A percentile compares a stretch with the other conserved stretches of the same genome.
Evolutionary conservation across 2,797 vertebrate species (phyloP).

Genomic region (Pachyuromys duprasi): DNA sequence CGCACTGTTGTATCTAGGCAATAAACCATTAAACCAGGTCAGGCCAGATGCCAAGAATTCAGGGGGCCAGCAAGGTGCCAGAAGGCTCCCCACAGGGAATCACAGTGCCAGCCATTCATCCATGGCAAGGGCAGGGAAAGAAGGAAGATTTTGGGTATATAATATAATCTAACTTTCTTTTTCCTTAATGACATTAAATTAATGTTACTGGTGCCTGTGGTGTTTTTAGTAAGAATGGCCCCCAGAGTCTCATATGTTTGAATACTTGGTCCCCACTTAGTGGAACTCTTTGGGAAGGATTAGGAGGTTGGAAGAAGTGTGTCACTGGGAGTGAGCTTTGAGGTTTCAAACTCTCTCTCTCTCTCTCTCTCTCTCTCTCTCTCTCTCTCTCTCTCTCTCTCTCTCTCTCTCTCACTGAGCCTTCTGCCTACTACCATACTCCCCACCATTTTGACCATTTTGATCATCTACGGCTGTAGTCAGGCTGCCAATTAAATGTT

Average conservation of each 20-base stretch:
- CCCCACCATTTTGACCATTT: background rate
- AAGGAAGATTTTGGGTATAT: background rate
- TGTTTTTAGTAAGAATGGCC: background rate
- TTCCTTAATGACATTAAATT: background rate
- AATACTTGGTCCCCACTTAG: background rate
- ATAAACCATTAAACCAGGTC: too few relatives aligned
- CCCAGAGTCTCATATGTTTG: background rate
- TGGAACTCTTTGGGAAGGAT: background rate
- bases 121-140: background rate
- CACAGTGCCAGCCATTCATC: background rate
- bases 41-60: too few relatives aligned
- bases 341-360: background rate
- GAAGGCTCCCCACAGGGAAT: too few relatives aligned
- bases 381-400: background rate
- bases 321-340: background rate
- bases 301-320: background rate
- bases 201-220: background rate
- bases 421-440: background rate
- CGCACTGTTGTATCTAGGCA: too few relatives aligned
- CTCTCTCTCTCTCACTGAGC: too few relatives aligned
- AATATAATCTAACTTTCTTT: background rate
- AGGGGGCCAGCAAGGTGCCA: too few relatives aligned
- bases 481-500: background rate
- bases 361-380: background rate
- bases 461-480: background rate